phyloP scores from a whole-genome alignment of 2,797 vertebrate species.

The Artibeus lituratus region DNA sequence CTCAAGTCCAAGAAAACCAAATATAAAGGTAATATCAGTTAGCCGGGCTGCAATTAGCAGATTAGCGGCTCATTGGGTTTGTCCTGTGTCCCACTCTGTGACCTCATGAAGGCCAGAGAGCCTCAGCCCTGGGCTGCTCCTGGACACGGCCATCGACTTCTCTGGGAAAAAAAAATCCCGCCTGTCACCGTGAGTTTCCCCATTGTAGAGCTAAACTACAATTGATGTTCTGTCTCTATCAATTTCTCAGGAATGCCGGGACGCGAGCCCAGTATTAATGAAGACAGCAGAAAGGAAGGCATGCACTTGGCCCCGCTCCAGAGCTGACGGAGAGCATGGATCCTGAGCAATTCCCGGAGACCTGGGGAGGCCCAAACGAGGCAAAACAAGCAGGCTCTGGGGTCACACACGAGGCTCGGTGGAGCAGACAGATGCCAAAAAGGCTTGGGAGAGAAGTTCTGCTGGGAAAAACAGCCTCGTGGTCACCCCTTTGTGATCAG shows the following conservation, averaged over 20 bases:
- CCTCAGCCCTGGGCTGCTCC: slow-evolving; percentile 46
- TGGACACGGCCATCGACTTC: slow-evolving; percentile 70
- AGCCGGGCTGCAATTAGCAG: slow-evolving; percentile 80
- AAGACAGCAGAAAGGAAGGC: slow-evolving; percentile 79
- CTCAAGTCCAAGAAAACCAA: slow-evolving; percentile 65
- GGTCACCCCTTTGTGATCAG: not conserved
- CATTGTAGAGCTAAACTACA: slow-evolving; percentile 79
- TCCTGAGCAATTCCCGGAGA: slow-evolving; percentile 74
- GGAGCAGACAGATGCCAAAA: slow-evolving; percentile 64
- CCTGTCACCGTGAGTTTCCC: slow-evolving; percentile 79
- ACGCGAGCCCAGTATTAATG: slow-evolving; percentile 75
- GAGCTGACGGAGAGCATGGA: slow-evolving; percentile 67
- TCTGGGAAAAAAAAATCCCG: not conserved
- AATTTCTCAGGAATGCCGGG: slow-evolving; percentile 77
- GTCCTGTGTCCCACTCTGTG: slow-evolving; percentile 80
- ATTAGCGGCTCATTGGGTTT: slow-evolving; percentile 83
- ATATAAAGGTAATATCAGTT: slow-evolving; percentile 78
- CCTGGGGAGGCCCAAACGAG: slow-evolving; percentile 73
- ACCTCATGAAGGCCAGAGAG: slow-evolving; percentile 71
- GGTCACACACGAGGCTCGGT: slow-evolving; percentile 44
- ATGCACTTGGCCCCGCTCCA: slow-evolving; percentile 79
- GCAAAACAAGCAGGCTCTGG: slow-evolving; percentile 69
- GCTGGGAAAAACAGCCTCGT: not conserved
- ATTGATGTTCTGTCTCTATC: slow-evolving; percentile 82
- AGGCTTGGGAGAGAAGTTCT: slow-evolving; percentile 71